phyloP scores from a whole-genome alignment of 2,797 vertebrate species.

The Urosaurus nigricauda region DNA sequence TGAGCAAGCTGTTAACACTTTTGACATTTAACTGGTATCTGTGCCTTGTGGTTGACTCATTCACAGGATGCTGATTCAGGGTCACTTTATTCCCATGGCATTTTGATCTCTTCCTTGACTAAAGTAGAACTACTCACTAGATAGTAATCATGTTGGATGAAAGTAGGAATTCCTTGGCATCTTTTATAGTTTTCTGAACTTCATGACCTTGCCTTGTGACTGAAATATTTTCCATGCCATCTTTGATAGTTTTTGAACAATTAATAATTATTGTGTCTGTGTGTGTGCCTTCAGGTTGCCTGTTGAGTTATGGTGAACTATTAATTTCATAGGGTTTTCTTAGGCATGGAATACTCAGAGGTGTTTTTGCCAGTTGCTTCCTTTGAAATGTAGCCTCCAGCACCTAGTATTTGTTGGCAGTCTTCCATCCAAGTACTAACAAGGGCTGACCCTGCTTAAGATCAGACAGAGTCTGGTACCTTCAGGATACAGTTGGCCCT shows the following conservation, averaged over 20 bases:
- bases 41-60: slow-evolving; percentile 58
- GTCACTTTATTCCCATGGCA: slow-evolving; percentile 55
- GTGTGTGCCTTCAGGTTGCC: no score
- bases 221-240: slow-evolving; percentile 17
- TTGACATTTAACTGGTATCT: slow-evolving; percentile 49
- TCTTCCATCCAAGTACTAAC: no score
- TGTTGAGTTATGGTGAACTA: no score
- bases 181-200: slow-evolving; percentile 44
- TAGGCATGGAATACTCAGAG: no score
- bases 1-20: slow-evolving; percentile 48
- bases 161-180: slow-evolving; percentile 51
- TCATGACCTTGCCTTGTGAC: slow-evolving; percentile 32
- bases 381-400: no score
- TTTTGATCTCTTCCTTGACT: slow-evolving; percentile 59
- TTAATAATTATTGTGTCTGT: no score
- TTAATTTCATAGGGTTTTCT: no score
- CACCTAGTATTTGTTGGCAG: no score
- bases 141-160: slow-evolving; percentile 49
- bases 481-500: no score
- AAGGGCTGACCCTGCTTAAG: no score
- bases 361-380: no score
- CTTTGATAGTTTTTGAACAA: neutral
- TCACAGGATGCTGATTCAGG: slow-evolving; percentile 45
- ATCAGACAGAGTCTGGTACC: no score
- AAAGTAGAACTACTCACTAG: slow-evolving; percentile 46